A percentile compares a stretch with the other conserved stretches of the same genome.
phyloP scores from a whole-genome alignment of 2,888 invertebrate species.

The Notodonta dromedarius region DNA sequence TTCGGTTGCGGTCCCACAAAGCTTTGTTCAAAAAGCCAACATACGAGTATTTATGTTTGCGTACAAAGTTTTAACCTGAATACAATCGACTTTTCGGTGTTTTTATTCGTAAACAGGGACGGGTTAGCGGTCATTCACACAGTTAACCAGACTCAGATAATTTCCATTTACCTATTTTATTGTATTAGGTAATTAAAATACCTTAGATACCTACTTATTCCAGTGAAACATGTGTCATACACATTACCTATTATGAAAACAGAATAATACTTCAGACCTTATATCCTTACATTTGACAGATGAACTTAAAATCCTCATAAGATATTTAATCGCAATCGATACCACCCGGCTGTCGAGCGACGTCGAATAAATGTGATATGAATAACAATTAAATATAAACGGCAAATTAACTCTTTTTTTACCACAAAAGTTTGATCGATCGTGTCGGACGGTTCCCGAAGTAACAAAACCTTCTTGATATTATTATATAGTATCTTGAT shows the following conservation, averaged over 20 bases:
- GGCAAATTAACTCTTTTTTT: slow-evolving; percentile 34
- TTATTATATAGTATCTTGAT: slow-evolving; percentile 14
- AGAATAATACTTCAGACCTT: background rate
- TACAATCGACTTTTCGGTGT: slow-evolving; percentile 12
- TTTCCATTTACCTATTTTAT: too few species aligned
- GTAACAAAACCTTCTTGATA: slow-evolving; percentile 26
- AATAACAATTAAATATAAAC: slow-evolving; percentile 41
- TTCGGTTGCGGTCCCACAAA: slow-evolving; percentile 38
- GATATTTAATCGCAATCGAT: slow-evolving; percentile 33
- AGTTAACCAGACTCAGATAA: too few species aligned
- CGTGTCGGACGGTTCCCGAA: slow-evolving; percentile 20
- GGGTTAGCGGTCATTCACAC: too few species aligned
- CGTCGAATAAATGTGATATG: slow-evolving; percentile 35
- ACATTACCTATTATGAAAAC: too few species aligned
- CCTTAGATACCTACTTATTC: background rate
- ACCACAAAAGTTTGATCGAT: slow-evolving; percentile 27
- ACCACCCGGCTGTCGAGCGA: slow-evolving; percentile 25
- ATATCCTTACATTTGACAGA: background rate
- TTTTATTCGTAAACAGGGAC: slow-evolving; percentile 5
- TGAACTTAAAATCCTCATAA: slow-evolving; percentile 13
- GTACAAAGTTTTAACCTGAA: slow-evolving; percentile 21
- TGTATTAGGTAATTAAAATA: too few species aligned
- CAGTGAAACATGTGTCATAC: too few species aligned
- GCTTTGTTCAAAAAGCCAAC: slow-evolving; percentile 32
- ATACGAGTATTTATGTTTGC: slow-evolving; percentile 30